Evolutionary conservation across 2,797 vertebrate species (phyloP).

Genomic region (Gambusia yucatana): DNA sequence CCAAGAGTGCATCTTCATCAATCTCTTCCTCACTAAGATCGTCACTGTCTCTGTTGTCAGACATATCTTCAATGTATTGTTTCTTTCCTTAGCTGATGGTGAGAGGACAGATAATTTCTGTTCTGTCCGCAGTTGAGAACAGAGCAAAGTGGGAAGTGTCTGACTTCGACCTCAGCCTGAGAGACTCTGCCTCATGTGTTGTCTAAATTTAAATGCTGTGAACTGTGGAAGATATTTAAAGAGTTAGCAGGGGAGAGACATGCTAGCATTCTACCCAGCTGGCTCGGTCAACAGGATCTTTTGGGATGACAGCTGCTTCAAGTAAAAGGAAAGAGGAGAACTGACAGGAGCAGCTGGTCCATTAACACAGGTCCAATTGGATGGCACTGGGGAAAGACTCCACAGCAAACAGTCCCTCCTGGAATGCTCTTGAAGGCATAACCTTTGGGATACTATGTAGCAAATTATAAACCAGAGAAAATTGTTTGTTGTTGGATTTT

Average conservation of each 20-base stretch:
- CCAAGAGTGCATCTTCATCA: constrained; percentile 94
- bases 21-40: constrained; percentile 86
- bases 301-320: constrained; percentile 76
- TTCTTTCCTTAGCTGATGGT: constrained; percentile 19
- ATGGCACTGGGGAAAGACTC: constrained; percentile 6
- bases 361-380: constrained; percentile 38
- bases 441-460: constrained; percentile 46
- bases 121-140: constrained; percentile 24
- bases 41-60: constrained; percentile 63
- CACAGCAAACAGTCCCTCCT: constrained; percentile 29
- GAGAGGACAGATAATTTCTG: constrained; percentile 12
- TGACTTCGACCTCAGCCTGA: constrained; percentile 48
- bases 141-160: constrained; percentile 51
- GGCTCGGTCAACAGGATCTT: constrained; percentile 68
- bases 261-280: constrained; percentile 80
- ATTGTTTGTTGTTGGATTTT: constrained; percentile 2
- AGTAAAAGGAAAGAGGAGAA: constrained; percentile 57
- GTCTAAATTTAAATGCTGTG: constrained; percentile 81
- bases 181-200: constrained; percentile 54
- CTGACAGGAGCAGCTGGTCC: constrained; percentile 79
- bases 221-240: constrained; percentile 84
- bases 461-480: constrained; percentile 33
- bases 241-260: constrained; percentile 69
- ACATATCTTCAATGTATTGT: constrained; percentile 64
- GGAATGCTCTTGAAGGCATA: constrained; percentile 48